Evolutionary conservation across 1,140 invertebrate species (phyloP), one percentile per base, ranked within the genome.

Genomic region (Drosophila lacertosa): DNA sequence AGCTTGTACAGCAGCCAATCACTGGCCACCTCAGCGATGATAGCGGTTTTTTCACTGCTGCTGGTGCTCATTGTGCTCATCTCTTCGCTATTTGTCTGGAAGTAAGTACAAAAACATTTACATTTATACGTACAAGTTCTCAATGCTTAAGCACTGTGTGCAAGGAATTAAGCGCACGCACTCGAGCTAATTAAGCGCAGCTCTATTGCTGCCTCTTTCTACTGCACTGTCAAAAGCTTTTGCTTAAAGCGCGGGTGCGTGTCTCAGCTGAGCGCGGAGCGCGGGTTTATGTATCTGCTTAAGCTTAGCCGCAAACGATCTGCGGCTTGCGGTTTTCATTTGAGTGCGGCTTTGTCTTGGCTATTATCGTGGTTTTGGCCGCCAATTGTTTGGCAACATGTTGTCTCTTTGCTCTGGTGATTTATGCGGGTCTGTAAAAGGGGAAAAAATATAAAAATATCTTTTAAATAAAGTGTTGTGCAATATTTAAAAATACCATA

Each of bases 1-100:
- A 95, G 95, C 92, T 95, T 95, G 89, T 94, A 95, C 84, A 95
- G 94, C 91, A 95, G 95, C 81, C 95, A 95, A 70, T 95, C 95
- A 68, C 91, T 96, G 64, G 95, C 95, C 92, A 95, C 95, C 63
- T 95, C 95, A 65, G 95, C 95, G 67, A 94, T 95, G 91, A 96
- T 96, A 92, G 94, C 94, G 62, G 93, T 95, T 50, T 95, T 95
- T 90, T 94, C 95, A 63, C 92, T 95, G 75, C 93, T 95, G 37
- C 92, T 96, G 54, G 92, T 95, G 65, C 92, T 95, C 68, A 94
- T 95, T 89, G 93, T 95, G 60, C 93, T 95, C 78, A 94, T 96
- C 82, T 95, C 94, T 74, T 94, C 94, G 77, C 94, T 96, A 63
- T 93, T 95, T 76, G 94, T 96, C 92, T 96, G 95, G 95, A 96